Evolutionary conservation across 2,113 vertebrate genomes (phyloP).

Genomic region (Eurystomus gularis): DNA sequence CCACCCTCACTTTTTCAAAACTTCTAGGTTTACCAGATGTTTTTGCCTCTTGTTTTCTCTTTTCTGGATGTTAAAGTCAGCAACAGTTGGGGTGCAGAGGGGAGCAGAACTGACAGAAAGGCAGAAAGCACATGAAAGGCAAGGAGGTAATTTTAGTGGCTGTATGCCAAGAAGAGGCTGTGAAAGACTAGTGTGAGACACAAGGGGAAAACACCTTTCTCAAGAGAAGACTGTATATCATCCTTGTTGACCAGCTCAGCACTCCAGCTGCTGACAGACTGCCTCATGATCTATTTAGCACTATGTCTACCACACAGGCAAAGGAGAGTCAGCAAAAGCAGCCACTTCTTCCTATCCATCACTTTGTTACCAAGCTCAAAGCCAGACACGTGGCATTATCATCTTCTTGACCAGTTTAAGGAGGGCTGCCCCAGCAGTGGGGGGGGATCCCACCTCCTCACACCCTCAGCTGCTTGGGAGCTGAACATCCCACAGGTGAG

Average conservation of each 20-base stretch:
- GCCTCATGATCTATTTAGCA: background rate
- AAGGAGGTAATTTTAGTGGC: rapidly evolving
- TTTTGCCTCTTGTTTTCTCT: background rate
- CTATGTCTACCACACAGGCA: rapidly evolving
- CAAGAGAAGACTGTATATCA: background rate
- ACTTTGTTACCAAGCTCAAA: background rate
- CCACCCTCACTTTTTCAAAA: background rate
- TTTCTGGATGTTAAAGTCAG: background rate
- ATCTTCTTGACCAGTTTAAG: background rate
- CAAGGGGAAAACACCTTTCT: background rate
- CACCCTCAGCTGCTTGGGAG: background rate
- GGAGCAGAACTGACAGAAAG: rapidly evolving
- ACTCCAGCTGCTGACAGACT: background rate
- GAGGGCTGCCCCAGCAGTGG: no score
- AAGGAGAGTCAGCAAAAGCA: no score
- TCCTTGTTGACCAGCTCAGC: background rate
- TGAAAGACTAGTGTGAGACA: background rate
- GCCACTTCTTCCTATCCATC: rapidly evolving
- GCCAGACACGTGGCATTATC: background rate
- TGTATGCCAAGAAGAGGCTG: background rate
- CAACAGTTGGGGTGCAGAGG: rapidly evolving
- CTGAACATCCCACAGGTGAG: background rate
- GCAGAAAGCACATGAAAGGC: no score
- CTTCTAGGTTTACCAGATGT: background rate
- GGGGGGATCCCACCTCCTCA: background rate